These are phyloP conservation scores for Halichoeres trimaculatus DNA, from an alignment of 2,113 vertebrate genomes.

Conservation along the genomic window DNA sequence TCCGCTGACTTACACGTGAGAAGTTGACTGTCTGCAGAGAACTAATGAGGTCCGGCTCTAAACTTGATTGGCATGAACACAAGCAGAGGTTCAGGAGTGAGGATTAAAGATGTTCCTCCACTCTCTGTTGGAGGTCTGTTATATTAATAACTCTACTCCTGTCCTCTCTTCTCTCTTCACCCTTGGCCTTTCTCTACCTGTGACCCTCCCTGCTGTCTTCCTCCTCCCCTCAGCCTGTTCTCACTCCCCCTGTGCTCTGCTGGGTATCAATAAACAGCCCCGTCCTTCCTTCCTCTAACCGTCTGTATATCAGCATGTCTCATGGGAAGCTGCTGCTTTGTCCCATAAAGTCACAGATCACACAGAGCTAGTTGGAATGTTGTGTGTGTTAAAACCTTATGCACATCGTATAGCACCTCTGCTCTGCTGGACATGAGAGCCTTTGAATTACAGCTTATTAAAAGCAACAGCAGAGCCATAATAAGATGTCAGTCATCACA, in stretches of 20 bases:
- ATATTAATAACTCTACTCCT: constrained; percentile 32
- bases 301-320: constrained; percentile 51
- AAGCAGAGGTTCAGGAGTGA: constrained; percentile 52
- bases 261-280: constrained; percentile 55
- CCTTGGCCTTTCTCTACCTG: constrained; percentile 43
- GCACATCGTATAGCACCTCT: constrained; percentile 28
- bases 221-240: constrained; percentile 48
- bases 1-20: constrained; percentile 41
- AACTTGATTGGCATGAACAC: constrained; percentile 57
- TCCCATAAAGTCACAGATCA: constrained; percentile 47
- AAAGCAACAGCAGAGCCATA: constrained; percentile 29
- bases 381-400: constrained; percentile 25
- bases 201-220: constrained; percentile 38
- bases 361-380: constrained; percentile 13
- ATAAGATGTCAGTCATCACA: constrained; percentile 7
- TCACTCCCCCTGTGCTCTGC: constrained; percentile 44
- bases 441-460: constrained; percentile 31
- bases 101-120: constrained; percentile 52
- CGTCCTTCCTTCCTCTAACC: constrained; percentile 51
- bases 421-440: constrained; percentile 29
- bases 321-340: constrained; percentile 45
- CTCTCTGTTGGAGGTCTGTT: constrained; percentile 25
- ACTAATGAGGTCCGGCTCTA: constrained; percentile 62
- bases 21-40: constrained; percentile 40
- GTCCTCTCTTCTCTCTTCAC: constrained; percentile 36